These are phyloP conservation scores for Drosophila suzukii DNA, from an alignment of 1,140 invertebrate species.

Conservation along the genomic window DNA sequence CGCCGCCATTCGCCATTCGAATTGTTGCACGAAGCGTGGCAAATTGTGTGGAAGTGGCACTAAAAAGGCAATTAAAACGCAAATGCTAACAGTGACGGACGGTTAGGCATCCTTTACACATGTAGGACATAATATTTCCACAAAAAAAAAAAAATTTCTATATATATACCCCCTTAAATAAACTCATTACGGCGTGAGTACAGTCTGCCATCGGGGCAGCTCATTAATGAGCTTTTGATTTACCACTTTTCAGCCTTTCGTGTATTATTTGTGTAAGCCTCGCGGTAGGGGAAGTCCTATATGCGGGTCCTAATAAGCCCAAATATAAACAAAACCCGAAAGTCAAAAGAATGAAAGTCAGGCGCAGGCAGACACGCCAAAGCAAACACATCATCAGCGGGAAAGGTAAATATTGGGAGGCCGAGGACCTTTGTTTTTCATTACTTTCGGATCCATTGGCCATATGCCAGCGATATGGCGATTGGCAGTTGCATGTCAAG, in stretches of 20 bases:
- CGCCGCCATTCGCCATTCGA: slow-evolving; percentile 58
- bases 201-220: slow-evolving; percentile 3
- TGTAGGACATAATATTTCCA: slow-evolving; percentile 47
- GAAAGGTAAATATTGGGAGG: slow-evolving; percentile 35
- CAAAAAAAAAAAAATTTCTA: slow-evolving; percentile 22
- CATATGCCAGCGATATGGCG: slow-evolving; percentile 27
- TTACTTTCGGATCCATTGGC: slow-evolving; percentile 68
- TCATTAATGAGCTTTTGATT: slow-evolving; percentile 77
- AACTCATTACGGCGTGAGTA: slow-evolving; percentile 64
- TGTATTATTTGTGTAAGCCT: slow-evolving; percentile 37
- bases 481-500: slow-evolving; percentile 59
- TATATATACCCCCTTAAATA: slow-evolving; percentile 69
- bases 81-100: slow-evolving; percentile 52
- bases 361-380: slow-evolving; percentile 62
- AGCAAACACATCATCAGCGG: slow-evolving; percentile 52
- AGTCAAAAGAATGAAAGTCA: slow-evolving; percentile 49
- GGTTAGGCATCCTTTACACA: slow-evolving; percentile 34
- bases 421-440: slow-evolving; percentile 51
- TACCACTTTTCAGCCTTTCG: slow-evolving; percentile 50
- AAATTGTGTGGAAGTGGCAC: slow-evolving; percentile 82
- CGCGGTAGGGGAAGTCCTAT: slow-evolving; percentile 1
- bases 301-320: slow-evolving; percentile 67
- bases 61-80: slow-evolving; percentile 82
- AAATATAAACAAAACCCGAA: slow-evolving; percentile 55
- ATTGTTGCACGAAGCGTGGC: slow-evolving; percentile 79